Evolutionary conservation across 2,888 invertebrate species (phyloP).

Genomic region (Drosophila helvetica): DNA sequence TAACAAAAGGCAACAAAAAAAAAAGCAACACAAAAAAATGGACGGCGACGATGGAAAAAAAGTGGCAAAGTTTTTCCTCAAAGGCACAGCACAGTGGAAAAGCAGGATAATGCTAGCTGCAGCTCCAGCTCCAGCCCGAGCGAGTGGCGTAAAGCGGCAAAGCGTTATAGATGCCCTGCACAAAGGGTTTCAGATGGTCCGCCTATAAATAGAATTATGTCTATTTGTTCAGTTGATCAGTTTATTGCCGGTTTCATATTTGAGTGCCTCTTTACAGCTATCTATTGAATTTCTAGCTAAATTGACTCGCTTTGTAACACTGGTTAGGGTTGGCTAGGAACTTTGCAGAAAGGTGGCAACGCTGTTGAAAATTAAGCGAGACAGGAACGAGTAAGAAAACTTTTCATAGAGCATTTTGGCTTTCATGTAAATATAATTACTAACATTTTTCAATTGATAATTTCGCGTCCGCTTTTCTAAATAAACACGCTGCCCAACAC

Average conservation of each 20-base stretch:
- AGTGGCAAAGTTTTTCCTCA: conserved; percentile 57
- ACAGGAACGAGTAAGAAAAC: too few relatives aligned
- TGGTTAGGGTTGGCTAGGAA: background rate
- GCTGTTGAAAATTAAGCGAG: too few relatives aligned
- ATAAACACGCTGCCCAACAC: too few relatives aligned
- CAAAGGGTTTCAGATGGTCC: background rate
- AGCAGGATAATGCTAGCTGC: conserved; percentile 31
- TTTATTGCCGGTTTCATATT: background rate
- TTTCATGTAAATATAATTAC: too few relatives aligned
- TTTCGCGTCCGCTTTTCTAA: too few relatives aligned
- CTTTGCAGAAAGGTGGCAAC: too few relatives aligned
- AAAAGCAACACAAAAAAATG: conserved; percentile 35
- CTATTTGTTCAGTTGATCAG: background rate
- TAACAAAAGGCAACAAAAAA: conserved; percentile 39
- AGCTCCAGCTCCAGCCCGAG: too few relatives aligned
- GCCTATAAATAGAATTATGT: conserved; percentile 6
- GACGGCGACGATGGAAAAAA: conserved; percentile 46
- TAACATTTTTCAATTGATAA: too few relatives aligned
- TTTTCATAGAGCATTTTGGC: too few relatives aligned
- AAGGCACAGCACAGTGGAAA: conserved; percentile 42
- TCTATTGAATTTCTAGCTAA: background rate
- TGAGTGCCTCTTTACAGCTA: background rate
- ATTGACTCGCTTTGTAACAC: background rate
- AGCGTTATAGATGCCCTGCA: conserved; percentile 33
- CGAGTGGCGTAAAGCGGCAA: conserved; percentile 31